Percentiles rank a stretch among this genome's conserved stretches.
Conservation (phyloP, 2,797 vertebrate genomes). For the Calcarius lapponicus region DNA sequence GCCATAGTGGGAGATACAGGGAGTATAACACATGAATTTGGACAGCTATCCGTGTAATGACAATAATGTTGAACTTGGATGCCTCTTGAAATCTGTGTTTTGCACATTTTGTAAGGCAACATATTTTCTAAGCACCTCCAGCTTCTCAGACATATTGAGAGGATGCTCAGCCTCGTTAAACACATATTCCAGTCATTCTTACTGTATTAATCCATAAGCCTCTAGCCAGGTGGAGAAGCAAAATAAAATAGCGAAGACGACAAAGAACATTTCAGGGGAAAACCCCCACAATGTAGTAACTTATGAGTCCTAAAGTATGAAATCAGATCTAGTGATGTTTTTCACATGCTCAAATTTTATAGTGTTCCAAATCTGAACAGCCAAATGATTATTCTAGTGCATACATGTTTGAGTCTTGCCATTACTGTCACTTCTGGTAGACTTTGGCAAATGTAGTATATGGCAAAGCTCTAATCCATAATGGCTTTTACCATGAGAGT, state of each 20-base stretch:
- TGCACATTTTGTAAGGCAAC: neutral
- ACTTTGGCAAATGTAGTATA: neutral
- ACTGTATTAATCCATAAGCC: neutral
- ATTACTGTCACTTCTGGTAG: neutral
- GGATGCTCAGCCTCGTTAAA: neutral
- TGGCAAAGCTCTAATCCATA: neutral
- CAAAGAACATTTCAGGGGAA: neutral
- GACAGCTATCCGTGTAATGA: neutral
- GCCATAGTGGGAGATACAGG: neutral
- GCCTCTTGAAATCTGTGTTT: neutral
- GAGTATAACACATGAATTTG: neutral
- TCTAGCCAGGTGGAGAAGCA: neutral
- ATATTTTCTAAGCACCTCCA: neutral
- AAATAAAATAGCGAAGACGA: neutral
- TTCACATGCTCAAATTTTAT: neutral
- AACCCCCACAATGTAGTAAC: neutral
- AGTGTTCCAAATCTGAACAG: neutral
- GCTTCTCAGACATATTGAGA: neutral
- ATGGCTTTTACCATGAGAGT: neutral
- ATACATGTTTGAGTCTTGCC: neutral
- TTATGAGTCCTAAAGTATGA: neutral
- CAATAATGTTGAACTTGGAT: neutral
- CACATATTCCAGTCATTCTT: neutral
- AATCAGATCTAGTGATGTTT: neutral
- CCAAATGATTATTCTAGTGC: neutral